These are phyloP conservation scores for Uria lomvia DNA, from an alignment of 2,113 vertebrate genomes.

Conservation along the genomic window DNA sequence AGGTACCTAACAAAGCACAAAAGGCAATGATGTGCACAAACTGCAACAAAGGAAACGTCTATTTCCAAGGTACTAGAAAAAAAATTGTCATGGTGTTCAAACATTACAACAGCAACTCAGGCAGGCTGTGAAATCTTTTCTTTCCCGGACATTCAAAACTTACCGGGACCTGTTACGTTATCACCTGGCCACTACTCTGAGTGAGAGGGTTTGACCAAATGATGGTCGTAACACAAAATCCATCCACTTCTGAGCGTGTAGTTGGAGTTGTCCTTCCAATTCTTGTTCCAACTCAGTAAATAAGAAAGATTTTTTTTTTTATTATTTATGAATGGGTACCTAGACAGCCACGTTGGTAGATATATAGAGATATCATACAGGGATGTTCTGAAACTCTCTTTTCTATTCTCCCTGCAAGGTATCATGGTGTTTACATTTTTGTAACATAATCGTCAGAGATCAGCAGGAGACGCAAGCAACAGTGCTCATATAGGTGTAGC, in stretches of 20 bases:
- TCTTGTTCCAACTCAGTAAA: background rate
- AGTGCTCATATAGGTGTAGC: background rate
- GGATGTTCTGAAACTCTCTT: background rate
- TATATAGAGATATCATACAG: background rate
- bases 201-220: background rate
- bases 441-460: background rate
- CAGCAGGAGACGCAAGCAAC: background rate
- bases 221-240: background rate
- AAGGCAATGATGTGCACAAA: background rate
- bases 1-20: background rate
- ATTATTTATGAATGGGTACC: background rate
- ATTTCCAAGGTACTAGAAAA: background rate
- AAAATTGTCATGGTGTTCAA: background rate
- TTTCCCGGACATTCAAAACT: background rate
- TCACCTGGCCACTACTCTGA: background rate
- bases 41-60: background rate
- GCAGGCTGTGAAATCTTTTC: background rate
- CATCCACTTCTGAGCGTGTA: background rate
- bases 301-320: background rate
- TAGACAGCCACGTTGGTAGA: background rate
- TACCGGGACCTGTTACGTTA: background rate
- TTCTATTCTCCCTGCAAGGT: background rate
- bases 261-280: background rate
- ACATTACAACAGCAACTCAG: background rate
- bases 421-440: background rate